These are phyloP conservation scores for Hypomecis punctinalis DNA, from an alignment of 2,888 invertebrate species.

Conservation along the genomic window DNA sequence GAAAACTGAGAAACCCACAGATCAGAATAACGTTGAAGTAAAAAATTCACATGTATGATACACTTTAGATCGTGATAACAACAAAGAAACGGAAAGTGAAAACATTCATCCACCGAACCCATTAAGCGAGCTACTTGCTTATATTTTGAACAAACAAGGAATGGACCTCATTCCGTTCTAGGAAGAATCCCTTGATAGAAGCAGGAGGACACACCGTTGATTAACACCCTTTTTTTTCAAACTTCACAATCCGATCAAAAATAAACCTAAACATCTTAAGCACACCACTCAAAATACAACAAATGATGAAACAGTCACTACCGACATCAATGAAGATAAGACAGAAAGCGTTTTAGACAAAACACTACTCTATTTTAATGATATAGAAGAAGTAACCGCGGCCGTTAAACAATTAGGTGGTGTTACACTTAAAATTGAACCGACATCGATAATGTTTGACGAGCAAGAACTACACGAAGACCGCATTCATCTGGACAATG, in stretches of 20 bases:
- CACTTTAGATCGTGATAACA: conserved; percentile 58
- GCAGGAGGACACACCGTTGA: conserved; percentile 71
- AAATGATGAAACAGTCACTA: conserved; percentile 40
- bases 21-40: too few relatives aligned
- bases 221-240: conserved; percentile 71
- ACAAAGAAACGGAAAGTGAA: conserved; percentile 76
- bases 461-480: conserved; percentile 35
- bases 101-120: conserved; percentile 64
- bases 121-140: conserved; percentile 70
- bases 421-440: conserved; percentile 52
- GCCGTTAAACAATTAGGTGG: conserved; percentile 46
- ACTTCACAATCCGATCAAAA: conserved; percentile 45
- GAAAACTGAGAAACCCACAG: conserved; percentile 12
- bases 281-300: conserved; percentile 49
- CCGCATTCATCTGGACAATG: conserved; percentile 61
- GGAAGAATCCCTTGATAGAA: conserved; percentile 70
- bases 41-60: conserved; percentile 44
- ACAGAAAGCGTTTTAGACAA: conserved; percentile 52
- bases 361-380: conserved; percentile 55
- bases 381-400: conserved; percentile 51
- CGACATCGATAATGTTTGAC: conserved; percentile 30
- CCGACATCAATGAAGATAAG: conserved; percentile 64
- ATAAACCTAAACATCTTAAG: conserved; percentile 45
- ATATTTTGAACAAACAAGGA: conserved; percentile 71
- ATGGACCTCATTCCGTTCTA: conserved; percentile 66